Conservation (phyloP, 1,140 invertebrate species). For the Trichomalopsis sarcophagae region DNA sequence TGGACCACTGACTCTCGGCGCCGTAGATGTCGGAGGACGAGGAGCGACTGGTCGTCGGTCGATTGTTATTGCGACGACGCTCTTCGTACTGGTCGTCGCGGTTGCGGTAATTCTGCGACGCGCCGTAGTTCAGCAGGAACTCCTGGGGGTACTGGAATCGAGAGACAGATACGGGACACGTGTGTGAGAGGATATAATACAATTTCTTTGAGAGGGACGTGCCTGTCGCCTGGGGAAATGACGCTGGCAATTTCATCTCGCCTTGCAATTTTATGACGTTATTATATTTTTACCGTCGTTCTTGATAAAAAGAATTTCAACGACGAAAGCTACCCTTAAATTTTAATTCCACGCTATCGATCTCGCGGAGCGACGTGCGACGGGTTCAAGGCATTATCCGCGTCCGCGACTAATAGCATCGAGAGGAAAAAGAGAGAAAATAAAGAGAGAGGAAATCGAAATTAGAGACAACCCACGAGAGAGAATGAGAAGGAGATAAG, state of each 20-base stretch:
- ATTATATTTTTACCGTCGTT: not conserved
- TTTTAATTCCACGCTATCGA: not conserved
- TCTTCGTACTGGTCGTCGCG: conserved; percentile 61
- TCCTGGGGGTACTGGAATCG: conserved; percentile 66
- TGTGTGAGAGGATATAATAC: not conserved
- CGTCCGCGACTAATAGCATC: not conserved
- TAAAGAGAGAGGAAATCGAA: not conserved
- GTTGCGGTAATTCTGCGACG: conserved; percentile 44
- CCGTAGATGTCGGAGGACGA: conserved; percentile 67
- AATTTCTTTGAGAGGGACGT: not conserved
- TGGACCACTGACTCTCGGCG: conserved; percentile 80
- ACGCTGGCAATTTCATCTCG: not conserved
- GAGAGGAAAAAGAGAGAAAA: not conserved
- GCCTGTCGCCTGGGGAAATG: not conserved
- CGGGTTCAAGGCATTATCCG: not conserved
- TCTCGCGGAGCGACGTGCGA: not conserved
- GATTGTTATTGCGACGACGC: conserved; percentile 43
- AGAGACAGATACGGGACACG: not conserved
- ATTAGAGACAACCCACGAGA: not conserved
- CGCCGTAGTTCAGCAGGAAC: conserved; percentile 67
- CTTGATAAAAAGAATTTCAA: no score
- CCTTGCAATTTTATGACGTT: not conserved
- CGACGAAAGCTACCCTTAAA: not conserved
- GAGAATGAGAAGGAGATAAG: not conserved
- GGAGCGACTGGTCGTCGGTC: conserved; percentile 1